Evolutionary conservation across 2,113 vertebrate species (phyloP).

Genomic region (Bettongia penicillata): DNA sequence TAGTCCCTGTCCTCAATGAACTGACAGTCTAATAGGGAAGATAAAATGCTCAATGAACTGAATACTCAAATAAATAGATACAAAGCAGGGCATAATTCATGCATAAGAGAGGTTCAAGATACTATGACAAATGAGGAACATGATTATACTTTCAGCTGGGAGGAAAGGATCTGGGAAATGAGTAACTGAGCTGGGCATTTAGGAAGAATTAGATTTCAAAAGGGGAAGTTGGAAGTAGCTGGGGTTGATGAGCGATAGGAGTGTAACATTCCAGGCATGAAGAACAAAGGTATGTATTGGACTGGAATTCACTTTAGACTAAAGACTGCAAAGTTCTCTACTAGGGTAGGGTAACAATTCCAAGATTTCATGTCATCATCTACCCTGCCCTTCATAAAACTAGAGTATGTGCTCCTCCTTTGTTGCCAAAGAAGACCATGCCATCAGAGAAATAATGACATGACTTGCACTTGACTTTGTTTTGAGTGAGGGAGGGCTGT

Average conservation of each 20-base stretch:
- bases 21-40: neutral
- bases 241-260: too few species aligned
- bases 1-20: neutral
- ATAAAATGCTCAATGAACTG: neutral
- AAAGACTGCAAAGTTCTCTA: too few species aligned
- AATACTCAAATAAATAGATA: neutral
- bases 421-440: too few species aligned
- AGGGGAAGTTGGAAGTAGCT: neutral
- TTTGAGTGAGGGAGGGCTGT: too few species aligned
- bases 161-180: neutral
- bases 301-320: too few species aligned
- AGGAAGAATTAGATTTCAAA: neutral
- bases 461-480: too few species aligned
- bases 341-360: too few species aligned
- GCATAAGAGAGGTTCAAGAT: neutral
- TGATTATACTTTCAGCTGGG: neutral
- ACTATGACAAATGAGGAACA: neutral
- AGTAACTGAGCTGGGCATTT: neutral
- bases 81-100: neutral
- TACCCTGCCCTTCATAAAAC: too few species aligned
- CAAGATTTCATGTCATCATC: too few species aligned
- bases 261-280: neutral
- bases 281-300: neutral
- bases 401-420: too few species aligned
- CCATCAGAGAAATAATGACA: too few species aligned